A percentile compares a stretch with the other conserved stretches of the same genome.
Conservation (phyloP, 2,797 vertebrate genomes). For the Apogon hyalosoma region DNA sequence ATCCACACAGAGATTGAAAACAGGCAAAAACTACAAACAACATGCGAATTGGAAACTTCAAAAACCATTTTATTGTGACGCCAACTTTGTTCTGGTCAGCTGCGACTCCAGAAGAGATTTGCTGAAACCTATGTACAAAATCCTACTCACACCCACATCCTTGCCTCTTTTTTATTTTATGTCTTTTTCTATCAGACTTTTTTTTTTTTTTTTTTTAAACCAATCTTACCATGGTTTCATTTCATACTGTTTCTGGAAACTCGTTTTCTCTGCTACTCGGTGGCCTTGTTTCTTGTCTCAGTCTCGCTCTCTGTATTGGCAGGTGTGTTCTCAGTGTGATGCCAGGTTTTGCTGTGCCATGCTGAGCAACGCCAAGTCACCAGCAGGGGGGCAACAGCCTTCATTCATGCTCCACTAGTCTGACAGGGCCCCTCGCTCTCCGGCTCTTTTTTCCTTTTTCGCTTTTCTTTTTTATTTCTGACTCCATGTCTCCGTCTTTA, state of each 20-base stretch:
- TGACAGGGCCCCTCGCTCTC: constrained; percentile 26
- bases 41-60: neutral
- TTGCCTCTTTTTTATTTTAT: neutral
- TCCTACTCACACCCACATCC: neutral
- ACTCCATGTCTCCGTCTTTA: neutral
- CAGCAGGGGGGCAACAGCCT: constrained; percentile 56
- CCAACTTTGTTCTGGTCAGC: neutral
- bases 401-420: constrained; percentile 68
- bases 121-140: neutral
- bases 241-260: constrained; percentile 10
- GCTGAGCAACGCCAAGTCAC: constrained; percentile 68
- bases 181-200: neutral
- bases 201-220: neutral
- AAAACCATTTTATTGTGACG: neutral
- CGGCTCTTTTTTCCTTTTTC: neutral
- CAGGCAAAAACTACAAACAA: no score
- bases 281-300: constrained; percentile 27
- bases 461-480: neutral
- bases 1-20: neutral
- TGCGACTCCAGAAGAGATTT: no score
- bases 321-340: constrained; percentile 75
- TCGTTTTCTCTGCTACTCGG: constrained; percentile 9
- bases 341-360: constrained; percentile 56
- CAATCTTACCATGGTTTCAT: constrained; percentile 1
- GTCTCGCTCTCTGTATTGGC: constrained; percentile 38